A percentile compares a stretch with the other conserved stretches of the same genome.
Conservation (phyloP, 2,888 invertebrate species). For the Bellardia pandia region DNA sequence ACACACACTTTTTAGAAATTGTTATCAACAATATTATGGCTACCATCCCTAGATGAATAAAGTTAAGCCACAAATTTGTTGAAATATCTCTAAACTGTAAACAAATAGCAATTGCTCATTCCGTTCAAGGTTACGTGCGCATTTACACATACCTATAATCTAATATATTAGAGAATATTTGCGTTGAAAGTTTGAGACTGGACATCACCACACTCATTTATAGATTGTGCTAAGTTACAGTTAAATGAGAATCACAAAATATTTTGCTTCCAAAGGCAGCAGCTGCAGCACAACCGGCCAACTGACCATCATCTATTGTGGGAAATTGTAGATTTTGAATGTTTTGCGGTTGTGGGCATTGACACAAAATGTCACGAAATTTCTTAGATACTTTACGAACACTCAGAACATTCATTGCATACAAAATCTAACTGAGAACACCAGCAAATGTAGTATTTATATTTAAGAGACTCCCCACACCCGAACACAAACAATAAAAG, state of each 20-base stretch:
- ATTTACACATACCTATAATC: conserved; percentile 6
- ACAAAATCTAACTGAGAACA: background rate
- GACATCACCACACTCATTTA: background rate
- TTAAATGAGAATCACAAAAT: conserved; percentile 14
- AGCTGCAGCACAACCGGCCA: conserved; percentile 5
- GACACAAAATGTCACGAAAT: conserved; percentile 65
- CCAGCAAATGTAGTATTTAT: conserved; percentile 26
- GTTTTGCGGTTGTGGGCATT: conserved; percentile 55
- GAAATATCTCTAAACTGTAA: conserved; percentile 13
- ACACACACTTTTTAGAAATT: conserved; percentile 20
- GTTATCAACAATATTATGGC: conserved; percentile 18
- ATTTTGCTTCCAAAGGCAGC: conserved; percentile 17
- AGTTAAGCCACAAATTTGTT: conserved; percentile 37
- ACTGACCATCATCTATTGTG: background rate
- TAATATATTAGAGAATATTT: conserved; percentile 22
- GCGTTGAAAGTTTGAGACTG: background rate
- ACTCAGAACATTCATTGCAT: conserved; percentile 46
- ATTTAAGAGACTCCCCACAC: conserved; percentile 9
- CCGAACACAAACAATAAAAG: conserved; percentile 45
- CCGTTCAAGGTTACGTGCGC: background rate
- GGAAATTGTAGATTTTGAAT: conserved; percentile 63
- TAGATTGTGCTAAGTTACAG: conserved; percentile 35
- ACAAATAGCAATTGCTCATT: conserved; percentile 37
- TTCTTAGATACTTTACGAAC: conserved; percentile 45
- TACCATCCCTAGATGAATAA: conserved; percentile 31